These are phyloP conservation scores for Drymodes brunneopygia DNA, from an alignment of 2,113 vertebrate species.

Conservation along the genomic window DNA sequence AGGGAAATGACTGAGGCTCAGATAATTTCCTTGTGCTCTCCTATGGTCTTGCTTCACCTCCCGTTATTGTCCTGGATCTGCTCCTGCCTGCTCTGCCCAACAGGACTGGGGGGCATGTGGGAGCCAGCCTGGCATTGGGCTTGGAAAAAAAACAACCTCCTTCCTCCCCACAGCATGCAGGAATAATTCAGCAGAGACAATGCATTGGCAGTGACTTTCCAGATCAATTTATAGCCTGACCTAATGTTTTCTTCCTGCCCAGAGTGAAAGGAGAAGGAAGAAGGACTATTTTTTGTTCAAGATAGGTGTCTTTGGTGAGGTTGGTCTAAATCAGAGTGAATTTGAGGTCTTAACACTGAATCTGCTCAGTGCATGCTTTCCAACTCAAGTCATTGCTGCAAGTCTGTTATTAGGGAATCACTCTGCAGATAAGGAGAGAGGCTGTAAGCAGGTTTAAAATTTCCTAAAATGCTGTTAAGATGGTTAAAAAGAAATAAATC, in stretches of 20 bases:
- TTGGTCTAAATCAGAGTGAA: background rate
- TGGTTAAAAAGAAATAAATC: background rate
- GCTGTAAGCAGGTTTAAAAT: background rate
- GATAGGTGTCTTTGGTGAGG: background rate
- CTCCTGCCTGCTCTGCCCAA: background rate
- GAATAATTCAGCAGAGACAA: constrained; percentile 16
- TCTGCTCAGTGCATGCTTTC: background rate
- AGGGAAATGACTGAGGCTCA: background rate
- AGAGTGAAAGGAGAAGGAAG: background rate
- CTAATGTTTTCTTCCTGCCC: background rate
- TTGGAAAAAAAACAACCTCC: background rate
- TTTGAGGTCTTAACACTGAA: background rate
- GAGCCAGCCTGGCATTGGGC: background rate
- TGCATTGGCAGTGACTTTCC: background rate
- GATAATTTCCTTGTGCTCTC: background rate
- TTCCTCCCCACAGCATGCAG: background rate
- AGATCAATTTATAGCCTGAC: constrained; percentile 1
- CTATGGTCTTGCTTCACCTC: background rate
- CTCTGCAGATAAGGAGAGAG: background rate
- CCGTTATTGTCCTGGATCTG: background rate
- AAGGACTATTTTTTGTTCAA: background rate
- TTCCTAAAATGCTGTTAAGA: background rate
- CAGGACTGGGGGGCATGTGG: background rate
- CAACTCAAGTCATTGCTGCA: background rate
- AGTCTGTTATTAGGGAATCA: background rate